A percentile compares a stretch with the other conserved stretches of the same genome.
phyloP scores from a whole-genome alignment of 2,113 vertebrate genomes.

The Centropristis striata region DNA sequence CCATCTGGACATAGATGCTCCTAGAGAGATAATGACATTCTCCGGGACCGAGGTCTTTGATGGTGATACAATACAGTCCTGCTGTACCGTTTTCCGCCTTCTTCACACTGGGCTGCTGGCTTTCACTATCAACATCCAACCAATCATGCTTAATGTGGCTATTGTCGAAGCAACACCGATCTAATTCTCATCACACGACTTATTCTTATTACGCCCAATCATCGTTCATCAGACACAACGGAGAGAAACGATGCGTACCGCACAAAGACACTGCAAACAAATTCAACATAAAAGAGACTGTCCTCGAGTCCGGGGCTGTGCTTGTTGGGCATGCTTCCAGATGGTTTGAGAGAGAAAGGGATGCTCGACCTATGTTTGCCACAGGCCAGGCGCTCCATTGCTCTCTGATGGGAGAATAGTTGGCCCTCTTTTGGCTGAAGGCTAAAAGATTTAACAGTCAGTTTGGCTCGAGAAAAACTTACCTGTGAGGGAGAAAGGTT shows the following conservation, averaged over 20 bases:
- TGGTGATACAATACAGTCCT: constrained; percentile 47
- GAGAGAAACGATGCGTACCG: background rate
- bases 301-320: background rate
- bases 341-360: no score
- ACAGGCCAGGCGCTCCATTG: no score
- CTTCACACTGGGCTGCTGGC: constrained; percentile 27
- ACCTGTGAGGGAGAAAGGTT: no score
- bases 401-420: no score
- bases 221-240: background rate
- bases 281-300: background rate
- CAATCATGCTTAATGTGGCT: background rate
- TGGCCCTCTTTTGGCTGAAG: no score
- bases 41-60: constrained; percentile 59
- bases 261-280: background rate
- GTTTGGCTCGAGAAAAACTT: no score
- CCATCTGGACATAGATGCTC: constrained; percentile 55
- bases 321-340: no score
- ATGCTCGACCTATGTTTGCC: no score
- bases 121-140: constrained; percentile 25
- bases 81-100: constrained; percentile 34
- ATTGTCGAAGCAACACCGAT: constrained; percentile 14
- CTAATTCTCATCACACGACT: constrained; percentile 6
- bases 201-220: constrained; percentile 1
- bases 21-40: constrained; percentile 60
- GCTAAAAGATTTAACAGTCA: no score